Percentiles rank a stretch among this genome's conserved stretches.
Conservation (phyloP, 2,113 vertebrate species). For the Limanda limanda region DNA sequence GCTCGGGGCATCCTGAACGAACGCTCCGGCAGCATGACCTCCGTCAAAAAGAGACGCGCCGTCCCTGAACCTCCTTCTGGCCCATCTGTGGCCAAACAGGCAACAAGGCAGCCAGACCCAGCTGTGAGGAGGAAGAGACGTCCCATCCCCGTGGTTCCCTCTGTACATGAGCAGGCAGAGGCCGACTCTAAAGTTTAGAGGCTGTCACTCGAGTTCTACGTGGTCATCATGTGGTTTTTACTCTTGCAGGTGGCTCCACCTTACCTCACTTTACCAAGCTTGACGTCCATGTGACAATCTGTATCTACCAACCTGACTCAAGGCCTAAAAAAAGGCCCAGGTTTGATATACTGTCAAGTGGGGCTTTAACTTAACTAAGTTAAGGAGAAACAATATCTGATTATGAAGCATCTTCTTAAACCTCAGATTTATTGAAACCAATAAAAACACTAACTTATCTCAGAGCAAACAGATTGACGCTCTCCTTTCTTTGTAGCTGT, state of each 20-base stretch:
- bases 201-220: neutral
- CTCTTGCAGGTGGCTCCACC: slow-evolving; percentile 43
- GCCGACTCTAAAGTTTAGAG: slow-evolving; percentile 64
- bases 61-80: slow-evolving; percentile 62
- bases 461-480: slow-evolving; percentile 54
- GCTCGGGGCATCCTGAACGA: slow-evolving; percentile 80
- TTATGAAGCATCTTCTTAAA: slow-evolving; percentile 21
- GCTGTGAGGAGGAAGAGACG: slow-evolving; percentile 75
- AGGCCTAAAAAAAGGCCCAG: slow-evolving; percentile 7
- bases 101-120: slow-evolving; percentile 49
- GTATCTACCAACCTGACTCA: slow-evolving; percentile 23
- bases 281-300: slow-evolving; percentile 44
- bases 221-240: slow-evolving; percentile 31
- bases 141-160: slow-evolving; percentile 70
- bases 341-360: slow-evolving; percentile 35
- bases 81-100: slow-evolving; percentile 8
- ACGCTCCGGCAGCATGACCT: slow-evolving; percentile 49
- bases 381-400: slow-evolving; percentile 47
- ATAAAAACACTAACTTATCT: slow-evolving; percentile 60
- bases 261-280: slow-evolving; percentile 45
- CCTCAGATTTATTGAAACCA: slow-evolving; percentile 55
- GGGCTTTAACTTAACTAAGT: slow-evolving; percentile 32
- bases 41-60: slow-evolving; percentile 71
- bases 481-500: slow-evolving; percentile 65
- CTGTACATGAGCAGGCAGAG: slow-evolving; percentile 9